A percentile compares a stretch with the other conserved stretches of the same genome.
phyloP scores from a whole-genome alignment of 2,888 invertebrate genomes.

The Stenchaetothrips biformis region DNA sequence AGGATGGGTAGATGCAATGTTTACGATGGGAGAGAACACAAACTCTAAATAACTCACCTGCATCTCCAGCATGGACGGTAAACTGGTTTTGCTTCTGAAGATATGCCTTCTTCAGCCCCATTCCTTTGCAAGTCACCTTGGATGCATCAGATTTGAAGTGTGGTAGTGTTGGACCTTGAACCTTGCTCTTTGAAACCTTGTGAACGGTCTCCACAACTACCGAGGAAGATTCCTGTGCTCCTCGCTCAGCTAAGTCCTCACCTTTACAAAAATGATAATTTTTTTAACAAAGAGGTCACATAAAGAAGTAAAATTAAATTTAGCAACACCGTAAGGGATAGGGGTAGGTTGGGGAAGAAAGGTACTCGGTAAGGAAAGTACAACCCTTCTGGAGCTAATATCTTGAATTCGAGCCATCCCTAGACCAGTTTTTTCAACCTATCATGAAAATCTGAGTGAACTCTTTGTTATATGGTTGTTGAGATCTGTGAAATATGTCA shows the following conservation, averaged over 20 bases:
- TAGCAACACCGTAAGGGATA: neutral
- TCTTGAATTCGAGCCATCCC: no score
- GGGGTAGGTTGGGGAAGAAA: no score
- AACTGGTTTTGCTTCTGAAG: constrained; percentile 92
- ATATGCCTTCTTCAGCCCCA: constrained; percentile 93
- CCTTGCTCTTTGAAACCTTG: constrained; percentile 69
- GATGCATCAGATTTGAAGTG: constrained; percentile 88
- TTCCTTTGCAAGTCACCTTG: constrained; percentile 87
- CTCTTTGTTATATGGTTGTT: no score
- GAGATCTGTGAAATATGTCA: no score
- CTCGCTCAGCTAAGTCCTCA: constrained; percentile 80
- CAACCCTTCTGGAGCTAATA: no score
- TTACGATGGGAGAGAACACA: neutral
- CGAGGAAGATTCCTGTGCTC: constrained; percentile 87
- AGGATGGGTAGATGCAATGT: neutral
- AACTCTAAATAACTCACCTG: constrained; percentile 60
- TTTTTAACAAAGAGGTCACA: no score
- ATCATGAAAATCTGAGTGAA: no score
- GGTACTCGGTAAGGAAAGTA: no score
- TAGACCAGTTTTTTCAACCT: no score
- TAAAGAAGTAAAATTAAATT: no score
- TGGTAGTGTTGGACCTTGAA: constrained; percentile 70
- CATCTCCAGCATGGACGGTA: constrained; percentile 82
- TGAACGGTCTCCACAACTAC: constrained; percentile 90
- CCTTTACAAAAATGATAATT: constrained; percentile 51